Conservation (phyloP, 1,140 invertebrate species). For the Atopsyche davidsoni region DNA sequence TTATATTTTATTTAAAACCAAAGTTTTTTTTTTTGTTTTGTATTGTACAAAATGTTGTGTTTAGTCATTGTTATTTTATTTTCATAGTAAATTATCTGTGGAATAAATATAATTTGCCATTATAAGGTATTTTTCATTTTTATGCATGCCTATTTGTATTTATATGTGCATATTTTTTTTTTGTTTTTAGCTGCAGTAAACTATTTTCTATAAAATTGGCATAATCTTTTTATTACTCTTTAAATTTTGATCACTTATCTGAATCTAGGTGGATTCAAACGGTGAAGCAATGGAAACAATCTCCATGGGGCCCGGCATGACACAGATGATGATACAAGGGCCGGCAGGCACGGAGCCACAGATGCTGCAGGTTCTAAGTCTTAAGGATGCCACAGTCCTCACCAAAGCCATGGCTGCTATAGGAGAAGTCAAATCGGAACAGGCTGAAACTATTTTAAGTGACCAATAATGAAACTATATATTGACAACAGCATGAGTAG, state of each 20-base stretch:
- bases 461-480: constrained; percentile 27
- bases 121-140: constrained; percentile 15
- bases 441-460: constrained; percentile 26
- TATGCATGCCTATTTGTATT: constrained; percentile 10
- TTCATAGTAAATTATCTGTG: constrained; percentile 20
- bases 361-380: constrained; percentile 72
- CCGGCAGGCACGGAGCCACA: constrained; percentile 63
- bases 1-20: constrained; percentile 18
- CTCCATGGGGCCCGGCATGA: constrained; percentile 63
- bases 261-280: constrained; percentile 56
- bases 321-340: constrained; percentile 73
- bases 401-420: constrained; percentile 63
- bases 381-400: constrained; percentile 73
- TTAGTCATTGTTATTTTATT: constrained; percentile 22
- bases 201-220: constrained; percentile 34
- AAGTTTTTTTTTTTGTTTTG: constrained; percentile 17
- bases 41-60: constrained; percentile 18
- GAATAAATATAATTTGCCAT: constrained; percentile 21
- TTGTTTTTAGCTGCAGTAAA: constrained; percentile 27
- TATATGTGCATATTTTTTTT: not conserved
- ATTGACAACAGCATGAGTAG: no score
- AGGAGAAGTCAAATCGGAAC: constrained; percentile 28
- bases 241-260: not conserved
- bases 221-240: constrained; percentile 15
- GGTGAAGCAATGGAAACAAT: constrained; percentile 62